Evolutionary conservation across 1,140 invertebrate genomes (phyloP), one percentile per base, ranked within the genome.

Genomic region (Papilio machaon): DNA sequence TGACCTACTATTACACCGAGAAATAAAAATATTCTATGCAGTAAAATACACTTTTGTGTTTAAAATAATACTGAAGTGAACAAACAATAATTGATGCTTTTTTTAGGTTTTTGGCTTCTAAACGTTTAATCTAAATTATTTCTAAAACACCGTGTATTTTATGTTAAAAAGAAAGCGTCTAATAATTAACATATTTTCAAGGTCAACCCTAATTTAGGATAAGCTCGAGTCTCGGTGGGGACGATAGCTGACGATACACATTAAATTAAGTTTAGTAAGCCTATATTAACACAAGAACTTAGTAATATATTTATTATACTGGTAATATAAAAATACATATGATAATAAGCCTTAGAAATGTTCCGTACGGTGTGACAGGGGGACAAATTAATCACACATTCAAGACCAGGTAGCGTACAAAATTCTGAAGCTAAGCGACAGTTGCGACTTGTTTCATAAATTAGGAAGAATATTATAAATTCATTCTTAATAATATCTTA

Each of bases 381-480:
- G 9, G 30, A 35, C 30, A 15, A 35, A 67, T 67, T 67, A 67
- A 67, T 67, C 64, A 67, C 23, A 67, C 64, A 67, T 67, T 67
- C 64, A 67, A 67, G 64, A 67, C 64, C 64, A 67, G 64, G 64
- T 67, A 67, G 64, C 64, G 64, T 35, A 67, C 30, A 67, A 67
- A 67, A 67, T 67, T 35, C 64, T 67, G 30, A 35, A 67, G 64
- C 64, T 67, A 13, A 67, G 64, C 64, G 64, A 67, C 64, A 67
- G 64, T 67, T 67, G 64, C 64, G 35, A 67, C 64, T 67, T 67
- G 11, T 67, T 67, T 67, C 23, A 35, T 10, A 67, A 67, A 67
- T 67, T 67, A 35, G 64, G 64, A 67, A 35, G 64, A 35, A 38
- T 67, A 67, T 67, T 35, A 30, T 67, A 67, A 35, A 35, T 13